Conservation (phyloP, 2,888 invertebrate species). For the Apeira syringaria region DNA sequence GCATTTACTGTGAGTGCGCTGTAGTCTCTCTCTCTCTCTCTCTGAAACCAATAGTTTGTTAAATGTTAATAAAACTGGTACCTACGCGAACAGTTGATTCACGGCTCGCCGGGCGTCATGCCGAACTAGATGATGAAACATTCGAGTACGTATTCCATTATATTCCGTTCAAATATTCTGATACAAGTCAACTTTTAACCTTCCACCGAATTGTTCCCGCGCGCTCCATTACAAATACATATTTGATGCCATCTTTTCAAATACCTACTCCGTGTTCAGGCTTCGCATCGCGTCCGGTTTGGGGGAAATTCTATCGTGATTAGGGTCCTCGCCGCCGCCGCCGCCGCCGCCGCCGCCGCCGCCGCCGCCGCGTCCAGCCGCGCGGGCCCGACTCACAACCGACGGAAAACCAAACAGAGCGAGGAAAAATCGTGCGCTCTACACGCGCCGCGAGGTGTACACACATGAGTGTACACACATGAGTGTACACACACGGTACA, state of each 20-base stretch:
- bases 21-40: slow-evolving; percentile 49
- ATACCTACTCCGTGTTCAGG: slow-evolving; percentile 25
- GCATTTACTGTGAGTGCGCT: slow-evolving; percentile 46
- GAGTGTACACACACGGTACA: too few species aligned
- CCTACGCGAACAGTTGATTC: slow-evolving; percentile 12
- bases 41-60: slow-evolving; percentile 53
- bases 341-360: too few species aligned
- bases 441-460: too few species aligned
- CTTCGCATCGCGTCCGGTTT: slow-evolving; percentile 42
- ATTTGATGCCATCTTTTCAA: slow-evolving; percentile 19
- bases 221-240: background rate
- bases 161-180: background rate
- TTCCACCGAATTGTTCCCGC: background rate
- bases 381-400: slow-evolving; percentile 70
- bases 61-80: slow-evolving; percentile 47
- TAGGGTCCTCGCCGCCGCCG: slow-evolving; percentile 39
- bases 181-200: background rate
- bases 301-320: slow-evolving; percentile 58
- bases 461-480: slow-evolving; percentile 30
- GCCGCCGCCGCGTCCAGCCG: slow-evolving; percentile 50
- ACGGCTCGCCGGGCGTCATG: slow-evolving; percentile 1
- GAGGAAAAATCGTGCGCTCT: slow-evolving; percentile 35
- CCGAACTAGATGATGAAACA: background rate
- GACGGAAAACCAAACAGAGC: slow-evolving; percentile 48
- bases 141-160: background rate